phyloP scores from a whole-genome alignment of 1,140 invertebrate species.

The Achatina immaculata region DNA sequence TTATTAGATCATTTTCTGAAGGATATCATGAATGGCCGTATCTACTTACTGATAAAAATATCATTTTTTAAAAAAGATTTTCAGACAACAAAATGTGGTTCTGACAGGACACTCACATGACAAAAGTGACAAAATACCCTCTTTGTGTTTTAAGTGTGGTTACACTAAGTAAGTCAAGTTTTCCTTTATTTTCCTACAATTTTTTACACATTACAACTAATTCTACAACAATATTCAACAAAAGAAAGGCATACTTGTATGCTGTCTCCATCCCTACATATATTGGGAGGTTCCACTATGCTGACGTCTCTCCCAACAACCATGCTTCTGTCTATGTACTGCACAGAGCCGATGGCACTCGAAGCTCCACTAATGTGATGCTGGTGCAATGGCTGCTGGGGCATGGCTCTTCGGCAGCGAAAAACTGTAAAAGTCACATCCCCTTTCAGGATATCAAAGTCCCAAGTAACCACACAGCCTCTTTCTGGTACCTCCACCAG shows the following conservation, averaged over 20 bases:
- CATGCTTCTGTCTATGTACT: slow-evolving; percentile 80
- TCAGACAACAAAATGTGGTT: no score
- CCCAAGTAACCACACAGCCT: slow-evolving; percentile 94
- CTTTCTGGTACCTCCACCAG: slow-evolving; percentile 85
- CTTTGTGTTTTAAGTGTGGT: no score
- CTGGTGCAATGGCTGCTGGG: slow-evolving; percentile 58
- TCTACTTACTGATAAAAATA: no score
- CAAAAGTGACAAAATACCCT: no score
- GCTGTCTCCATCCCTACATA: slow-evolving; percentile 93
- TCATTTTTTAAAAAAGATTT: no score
- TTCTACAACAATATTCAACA: no score
- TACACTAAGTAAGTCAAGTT: no score
- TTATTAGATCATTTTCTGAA: no score
- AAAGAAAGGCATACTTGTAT: slow-evolving; percentile 90
- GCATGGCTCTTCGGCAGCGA: slow-evolving; percentile 75
- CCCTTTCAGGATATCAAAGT: slow-evolving; percentile 94
- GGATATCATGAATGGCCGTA: no score
- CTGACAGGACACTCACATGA: no score
- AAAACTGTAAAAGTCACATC: slow-evolving; percentile 90
- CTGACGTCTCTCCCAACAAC: slow-evolving; percentile 85
- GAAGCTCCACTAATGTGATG: slow-evolving; percentile 66
- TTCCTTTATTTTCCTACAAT: no score
- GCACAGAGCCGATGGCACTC: slow-evolving; percentile 64
- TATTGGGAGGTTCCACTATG: slow-evolving; percentile 83
- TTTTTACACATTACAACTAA: no score